Base-by-base conservation (phyloP, 2,113 vertebrate species). In the Paramisgurnus dabryanus region DNA sequence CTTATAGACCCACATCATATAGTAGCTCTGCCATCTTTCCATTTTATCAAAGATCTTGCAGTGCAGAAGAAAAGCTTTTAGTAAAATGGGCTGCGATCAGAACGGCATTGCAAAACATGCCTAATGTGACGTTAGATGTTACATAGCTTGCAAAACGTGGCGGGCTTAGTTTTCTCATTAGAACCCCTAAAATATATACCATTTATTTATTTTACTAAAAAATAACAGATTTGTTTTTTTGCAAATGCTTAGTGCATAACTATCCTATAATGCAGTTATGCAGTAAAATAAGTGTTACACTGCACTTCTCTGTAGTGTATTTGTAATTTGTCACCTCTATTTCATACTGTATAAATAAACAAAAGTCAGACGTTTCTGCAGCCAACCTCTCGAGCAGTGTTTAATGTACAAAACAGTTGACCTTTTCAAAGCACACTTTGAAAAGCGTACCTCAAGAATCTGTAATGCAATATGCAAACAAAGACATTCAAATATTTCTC, bases 11-110 rank as follows among this genome's bases (percentile, higher is more conserved):
- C 41, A 67, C 60, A 83, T 76, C 7, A 64, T 3, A 13, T 13
- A 53, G 50, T 45, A 74, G 27, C 66, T 43, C 76, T 79, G 76
- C 76, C 71, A 79, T 60, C 65, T 40, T 60, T 61, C 15, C 45
- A 69, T 22, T 41, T 47, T 64, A 80, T 73, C 39, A 34, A 43
- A 18, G 57, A 79, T 65, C 65, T 50, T 69, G 39, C 66, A 47
- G 67, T 10, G 53, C 50, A 66, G 22, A 17, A 76, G 39, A 57
- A 68, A 75, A 83, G 64, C 77, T 69, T 39, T 75, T 64, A 75
- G 55, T 79, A 45, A 79, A 80, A 76, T 80, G 77, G 58, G 45
- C 15, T 3, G 7, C 80, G 66, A 74, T 60, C 72, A 41, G 68
- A 68, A 55, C 69, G 65, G 55, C 71, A 55, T 11, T 45, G 39